A percentile compares a stretch with the other conserved stretches of the same genome.
Conservation (phyloP, 2,797 vertebrate genomes). For the Sebastes goodei region DNA sequence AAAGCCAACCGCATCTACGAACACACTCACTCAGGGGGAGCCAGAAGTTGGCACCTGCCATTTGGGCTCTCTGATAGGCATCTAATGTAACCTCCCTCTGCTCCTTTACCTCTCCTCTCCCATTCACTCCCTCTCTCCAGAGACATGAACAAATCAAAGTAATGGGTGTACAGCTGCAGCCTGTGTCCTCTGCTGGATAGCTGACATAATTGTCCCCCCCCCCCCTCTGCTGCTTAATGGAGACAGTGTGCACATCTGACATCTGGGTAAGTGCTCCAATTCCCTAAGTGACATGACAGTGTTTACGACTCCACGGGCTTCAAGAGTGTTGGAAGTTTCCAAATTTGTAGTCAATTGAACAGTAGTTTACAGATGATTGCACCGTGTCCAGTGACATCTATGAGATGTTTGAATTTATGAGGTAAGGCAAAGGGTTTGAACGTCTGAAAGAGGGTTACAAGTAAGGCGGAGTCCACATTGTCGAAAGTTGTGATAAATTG, state of each 20-base stretch:
- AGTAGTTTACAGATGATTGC: slow-evolving; percentile 61
- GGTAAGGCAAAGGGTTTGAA: slow-evolving; percentile 11
- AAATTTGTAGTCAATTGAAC: slow-evolving; percentile 58
- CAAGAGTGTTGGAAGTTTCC: slow-evolving; percentile 44
- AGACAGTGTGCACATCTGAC: slow-evolving; percentile 67
- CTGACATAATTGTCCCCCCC: slow-evolving; percentile 71
- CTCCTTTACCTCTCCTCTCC: slow-evolving; percentile 36
- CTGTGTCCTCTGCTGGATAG: slow-evolving; percentile 69
- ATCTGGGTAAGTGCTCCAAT: slow-evolving; percentile 58
- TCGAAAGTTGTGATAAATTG: slow-evolving; percentile 22
- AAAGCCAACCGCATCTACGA: slow-evolving; percentile 52
- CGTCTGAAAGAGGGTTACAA: not conserved
- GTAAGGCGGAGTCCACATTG: not conserved
- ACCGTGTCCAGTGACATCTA: slow-evolving; percentile 23
- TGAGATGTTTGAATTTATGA: slow-evolving; percentile 32
- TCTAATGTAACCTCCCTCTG: slow-evolving; percentile 61
- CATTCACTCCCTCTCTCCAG: slow-evolving; percentile 31
- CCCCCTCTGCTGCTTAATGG: slow-evolving; percentile 62
- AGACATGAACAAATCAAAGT: slow-evolving; percentile 73
- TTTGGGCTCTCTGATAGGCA: slow-evolving; percentile 61
- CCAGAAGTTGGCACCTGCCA: slow-evolving; percentile 63
- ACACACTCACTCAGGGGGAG: slow-evolving; percentile 36
- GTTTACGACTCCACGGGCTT: slow-evolving; percentile 56
- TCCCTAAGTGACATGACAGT: slow-evolving; percentile 60
- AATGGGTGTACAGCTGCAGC: slow-evolving; percentile 71